A percentile compares a stretch with the other conserved stretches of the same genome.
These are phyloP conservation scores for Stigmatopora argus DNA, from an alignment of 2,113 vertebrate genomes.

Conservation along the genomic window DNA sequence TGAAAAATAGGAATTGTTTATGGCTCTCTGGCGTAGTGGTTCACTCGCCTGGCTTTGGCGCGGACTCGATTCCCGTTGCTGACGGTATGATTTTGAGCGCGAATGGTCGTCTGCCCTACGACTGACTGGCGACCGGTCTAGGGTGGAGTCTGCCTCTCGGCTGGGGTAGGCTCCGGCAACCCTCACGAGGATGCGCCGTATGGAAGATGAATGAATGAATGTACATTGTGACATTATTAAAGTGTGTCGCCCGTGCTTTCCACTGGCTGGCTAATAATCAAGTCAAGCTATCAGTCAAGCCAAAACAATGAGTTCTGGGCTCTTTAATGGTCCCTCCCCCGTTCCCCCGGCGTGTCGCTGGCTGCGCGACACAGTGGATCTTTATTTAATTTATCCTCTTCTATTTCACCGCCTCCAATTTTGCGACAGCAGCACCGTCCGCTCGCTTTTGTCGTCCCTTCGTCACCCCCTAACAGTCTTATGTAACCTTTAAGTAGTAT, in stretches of 20 bases:
- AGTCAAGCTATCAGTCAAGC: conserved; percentile 37
- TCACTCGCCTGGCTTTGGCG: no score
- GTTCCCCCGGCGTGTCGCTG: conserved; percentile 9
- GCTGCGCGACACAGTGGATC: conserved; percentile 14
- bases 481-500: conserved; percentile 42
- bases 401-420: conserved; percentile 13
- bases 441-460: conserved; percentile 19
- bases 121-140: no score
- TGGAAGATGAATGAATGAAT: no score
- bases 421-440: conserved; percentile 19
- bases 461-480: conserved; percentile 28
- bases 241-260: conserved; percentile 4
- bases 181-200: no score
- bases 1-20: no score
- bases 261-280: conserved; percentile 37
- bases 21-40: no score
- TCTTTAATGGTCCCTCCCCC: conserved; percentile 36
- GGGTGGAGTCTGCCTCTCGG: no score
- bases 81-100: no score
- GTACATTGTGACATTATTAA: no score
- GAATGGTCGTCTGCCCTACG: no score
- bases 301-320: conserved; percentile 22
- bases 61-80: no score
- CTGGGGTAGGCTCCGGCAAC: no score
- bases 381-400: conserved; percentile 32